Evolutionary conservation across 2,797 vertebrate genomes (phyloP).

Genomic region (Rhabdophis nuchalis): DNA sequence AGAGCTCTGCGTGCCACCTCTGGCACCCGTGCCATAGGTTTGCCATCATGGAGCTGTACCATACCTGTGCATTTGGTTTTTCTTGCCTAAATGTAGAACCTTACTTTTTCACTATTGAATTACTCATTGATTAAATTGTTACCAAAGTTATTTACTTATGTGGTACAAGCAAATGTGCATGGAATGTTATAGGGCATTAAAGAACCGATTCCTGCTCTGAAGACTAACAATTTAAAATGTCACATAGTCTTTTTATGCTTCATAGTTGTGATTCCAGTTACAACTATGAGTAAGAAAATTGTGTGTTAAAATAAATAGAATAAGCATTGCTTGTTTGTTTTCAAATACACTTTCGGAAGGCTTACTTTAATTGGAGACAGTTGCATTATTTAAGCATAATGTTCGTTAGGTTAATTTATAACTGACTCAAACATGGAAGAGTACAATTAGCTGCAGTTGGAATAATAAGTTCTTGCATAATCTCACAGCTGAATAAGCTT

Average conservation of each 20-base stretch:
- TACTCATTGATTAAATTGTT: not conserved
- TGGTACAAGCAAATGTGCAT: not conserved
- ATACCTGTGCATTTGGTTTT: too few species aligned
- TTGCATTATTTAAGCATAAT: slow-evolving; percentile 3
- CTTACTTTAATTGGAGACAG: not conserved
- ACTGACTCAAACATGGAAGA: slow-evolving; percentile 47
- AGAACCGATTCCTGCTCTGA: too few species aligned
- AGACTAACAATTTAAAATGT: not conserved
- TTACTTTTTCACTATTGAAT: too few species aligned
- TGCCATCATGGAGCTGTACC: too few species aligned
- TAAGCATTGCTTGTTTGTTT: not conserved
- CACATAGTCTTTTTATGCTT: not conserved
- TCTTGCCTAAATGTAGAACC: too few species aligned
- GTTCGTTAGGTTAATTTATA: slow-evolving; percentile 41
- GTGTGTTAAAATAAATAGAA: not conserved
- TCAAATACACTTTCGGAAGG: not conserved
- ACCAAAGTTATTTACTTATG: not conserved
- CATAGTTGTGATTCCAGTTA: not conserved
- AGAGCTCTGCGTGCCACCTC: too few species aligned
- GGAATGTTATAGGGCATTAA: not conserved
- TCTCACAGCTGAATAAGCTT: slow-evolving; percentile 58
- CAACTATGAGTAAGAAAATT: not conserved
- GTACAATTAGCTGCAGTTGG: slow-evolving; percentile 51
- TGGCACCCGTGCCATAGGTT: too few species aligned
- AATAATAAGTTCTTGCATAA: slow-evolving; percentile 51